phyloP scores from a whole-genome alignment of 2,888 invertebrate genomes.

The Cheilosia urbana region DNA sequence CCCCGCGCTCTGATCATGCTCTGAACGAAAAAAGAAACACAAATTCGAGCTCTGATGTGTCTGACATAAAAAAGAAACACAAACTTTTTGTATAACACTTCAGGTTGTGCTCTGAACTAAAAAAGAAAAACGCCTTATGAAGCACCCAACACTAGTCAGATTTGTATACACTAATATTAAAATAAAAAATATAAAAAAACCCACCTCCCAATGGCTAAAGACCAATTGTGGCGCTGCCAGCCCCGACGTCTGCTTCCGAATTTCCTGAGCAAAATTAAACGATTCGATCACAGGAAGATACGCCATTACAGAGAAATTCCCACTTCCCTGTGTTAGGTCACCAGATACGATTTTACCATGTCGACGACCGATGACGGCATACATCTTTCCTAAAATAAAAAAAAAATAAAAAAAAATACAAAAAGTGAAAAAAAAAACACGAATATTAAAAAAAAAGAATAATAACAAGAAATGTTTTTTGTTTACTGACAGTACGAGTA shows the following conservation, averaged over 20 bases:
- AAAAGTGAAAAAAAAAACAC: slow-evolving; percentile 32
- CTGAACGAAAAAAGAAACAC: no score
- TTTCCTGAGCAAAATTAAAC: slow-evolving; percentile 96
- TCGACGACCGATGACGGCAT: slow-evolving; percentile 94
- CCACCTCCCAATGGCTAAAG: slow-evolving; percentile 99
- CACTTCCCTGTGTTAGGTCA: slow-evolving; percentile 95
- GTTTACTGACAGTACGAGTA: slow-evolving; percentile 14
- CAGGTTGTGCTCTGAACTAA: no score
- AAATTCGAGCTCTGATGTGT: no score
- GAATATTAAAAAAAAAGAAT: slow-evolving; percentile 34
- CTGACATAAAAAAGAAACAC: no score
- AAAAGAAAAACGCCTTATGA: no score
- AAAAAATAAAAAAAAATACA: slow-evolving; percentile 41
- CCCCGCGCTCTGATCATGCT: no score
- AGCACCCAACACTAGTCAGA: not conserved
- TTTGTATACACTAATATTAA: not conserved
- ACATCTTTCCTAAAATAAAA: slow-evolving; percentile 90
- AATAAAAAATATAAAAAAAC: slow-evolving; percentile 75
- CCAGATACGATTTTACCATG: slow-evolving; percentile 95
- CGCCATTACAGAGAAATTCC: slow-evolving; percentile 94
- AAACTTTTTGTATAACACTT: no score
- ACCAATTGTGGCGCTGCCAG: slow-evolving; percentile 97
- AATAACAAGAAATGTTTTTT: slow-evolving; percentile 10
- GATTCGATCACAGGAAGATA: slow-evolving; percentile 98
- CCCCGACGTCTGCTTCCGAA: slow-evolving; percentile 97